These are phyloP conservation scores for Sphecodes monilicornis DNA, from an alignment of 2,888 invertebrate genomes.

Conservation along the genomic window DNA sequence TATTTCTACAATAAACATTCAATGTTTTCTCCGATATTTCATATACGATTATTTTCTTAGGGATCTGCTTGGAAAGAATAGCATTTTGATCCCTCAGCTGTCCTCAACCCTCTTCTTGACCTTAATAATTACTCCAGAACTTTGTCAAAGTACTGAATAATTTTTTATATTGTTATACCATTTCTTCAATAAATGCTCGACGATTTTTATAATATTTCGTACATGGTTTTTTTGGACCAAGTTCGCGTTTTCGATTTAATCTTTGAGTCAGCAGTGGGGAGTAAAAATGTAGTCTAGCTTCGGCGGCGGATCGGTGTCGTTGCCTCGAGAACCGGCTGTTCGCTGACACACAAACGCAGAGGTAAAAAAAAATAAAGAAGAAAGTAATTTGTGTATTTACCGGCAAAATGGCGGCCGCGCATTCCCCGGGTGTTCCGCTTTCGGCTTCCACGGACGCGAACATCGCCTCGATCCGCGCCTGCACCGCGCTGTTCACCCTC, in stretches of 20 bases:
- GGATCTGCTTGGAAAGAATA: too few relatives aligned
- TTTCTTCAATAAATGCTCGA: not conserved
- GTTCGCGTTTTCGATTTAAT: not conserved
- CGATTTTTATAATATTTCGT: not conserved
- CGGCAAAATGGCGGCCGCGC: conserved; percentile 80
- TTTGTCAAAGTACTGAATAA: not conserved
- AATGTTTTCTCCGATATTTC: too few relatives aligned
- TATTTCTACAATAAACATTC: too few relatives aligned
- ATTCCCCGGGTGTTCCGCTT: conserved; percentile 80
- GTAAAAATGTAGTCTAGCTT: not conserved
- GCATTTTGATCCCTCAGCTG: too few relatives aligned
- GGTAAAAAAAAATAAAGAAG: conserved; percentile 29
- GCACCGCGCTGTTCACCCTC: conserved; percentile 90
- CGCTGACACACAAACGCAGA: conserved; percentile 17
- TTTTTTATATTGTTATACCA: not conserved
- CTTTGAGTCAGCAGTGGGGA: not conserved
- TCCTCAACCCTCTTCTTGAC: too few relatives aligned
- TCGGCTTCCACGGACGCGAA: conserved; percentile 86
- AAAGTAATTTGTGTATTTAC: conserved; percentile 69
- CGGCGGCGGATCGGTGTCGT: not conserved
- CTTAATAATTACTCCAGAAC: too few relatives aligned
- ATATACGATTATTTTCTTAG: too few relatives aligned
- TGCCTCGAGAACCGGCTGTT: conserved; percentile 14
- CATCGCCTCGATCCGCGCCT: conserved; percentile 94
- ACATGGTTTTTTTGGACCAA: not conserved